Base-by-base conservation (phyloP, 2,113 vertebrate species). In the Athene cunicularia region DNA sequence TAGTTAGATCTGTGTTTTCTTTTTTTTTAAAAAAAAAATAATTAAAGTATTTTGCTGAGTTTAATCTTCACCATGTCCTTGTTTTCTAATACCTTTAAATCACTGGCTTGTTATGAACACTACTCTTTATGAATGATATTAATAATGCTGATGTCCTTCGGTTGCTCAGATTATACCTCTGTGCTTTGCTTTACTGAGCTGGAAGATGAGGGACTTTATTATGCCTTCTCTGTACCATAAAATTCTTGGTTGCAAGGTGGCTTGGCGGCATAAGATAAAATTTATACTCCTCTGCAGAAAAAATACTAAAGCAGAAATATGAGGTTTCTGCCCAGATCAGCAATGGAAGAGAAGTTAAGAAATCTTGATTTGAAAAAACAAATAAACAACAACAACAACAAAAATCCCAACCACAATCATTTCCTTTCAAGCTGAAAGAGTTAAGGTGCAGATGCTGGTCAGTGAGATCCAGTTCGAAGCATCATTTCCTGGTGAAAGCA, bases 131-230 rank as follows among this genome's bases (percentile, higher is more conserved):
- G 67, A 93, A 26, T 39, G 16, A 79, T 74, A 52, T 77, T 74
- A 76, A 43, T 35, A 72, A 73, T 59, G 21, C 2, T 86, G 75
- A 28, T 86, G 50, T 52, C 79, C 28, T 88, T 77, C 1, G 1
- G 19, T 30, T 80, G 35, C 35, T 74, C 71, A 63, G 63, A 66
- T 41, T 73, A 87, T 45, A 92, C 73, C 41, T 80, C 52, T 50
- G 22, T 79, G 80, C 24, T 95, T 88, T 95, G 92, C 86, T 95
- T 96, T 95, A 95, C 83, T 94, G 95, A 96, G 30, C 76, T 94
- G 93, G 80, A 95, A 97, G 86, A 95, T 92, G 77, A 93, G 73
- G 70, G 63, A 84, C 30, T 87, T 91, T 94, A 96, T 92, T 86
- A 74, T 53, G 14, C 14, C 32, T 27, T 59, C n/a, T 66, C 35